Conservation (phyloP, 2,113 vertebrate species). For the Oxygymnocypris stewartii region DNA sequence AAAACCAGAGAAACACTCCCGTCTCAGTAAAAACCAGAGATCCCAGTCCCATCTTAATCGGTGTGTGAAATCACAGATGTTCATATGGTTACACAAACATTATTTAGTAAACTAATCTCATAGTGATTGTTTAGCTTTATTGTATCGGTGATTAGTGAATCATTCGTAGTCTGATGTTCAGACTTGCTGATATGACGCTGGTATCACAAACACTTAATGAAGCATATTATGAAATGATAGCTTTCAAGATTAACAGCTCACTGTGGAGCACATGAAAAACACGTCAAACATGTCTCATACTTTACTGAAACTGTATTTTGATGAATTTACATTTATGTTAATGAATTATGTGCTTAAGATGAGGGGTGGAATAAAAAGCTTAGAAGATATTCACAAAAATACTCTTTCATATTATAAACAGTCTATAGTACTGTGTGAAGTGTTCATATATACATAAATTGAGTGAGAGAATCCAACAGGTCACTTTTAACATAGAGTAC, state of each 20-base stretch:
- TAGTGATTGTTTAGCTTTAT: neutral
- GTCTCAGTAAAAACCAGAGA: neutral
- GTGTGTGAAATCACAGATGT: neutral
- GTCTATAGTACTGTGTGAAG: neutral
- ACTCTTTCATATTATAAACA: neutral
- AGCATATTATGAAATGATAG: neutral
- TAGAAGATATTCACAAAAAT: neutral
- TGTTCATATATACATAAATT: neutral
- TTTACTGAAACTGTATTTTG: neutral
- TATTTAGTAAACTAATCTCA: neutral
- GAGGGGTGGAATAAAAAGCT: neutral
- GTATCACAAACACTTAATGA: constrained; percentile 6
- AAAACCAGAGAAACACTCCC: neutral
- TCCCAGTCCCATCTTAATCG: neutral
- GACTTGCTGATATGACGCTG: neutral
- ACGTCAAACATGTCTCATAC: neutral
- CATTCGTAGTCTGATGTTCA: neutral
- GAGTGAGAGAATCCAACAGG: constrained; percentile 1
- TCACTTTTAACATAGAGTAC: constrained; percentile 9
- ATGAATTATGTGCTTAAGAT: neutral
- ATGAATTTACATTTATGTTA: neutral
- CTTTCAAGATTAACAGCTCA: neutral
- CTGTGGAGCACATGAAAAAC: neutral
- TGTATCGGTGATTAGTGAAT: neutral
- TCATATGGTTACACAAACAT: neutral